Evolutionary conservation across 2,797 vertebrate genomes (phyloP), one percentile per base, ranked within the genome.

Genomic region (Enteromius paludinosus): DNA sequence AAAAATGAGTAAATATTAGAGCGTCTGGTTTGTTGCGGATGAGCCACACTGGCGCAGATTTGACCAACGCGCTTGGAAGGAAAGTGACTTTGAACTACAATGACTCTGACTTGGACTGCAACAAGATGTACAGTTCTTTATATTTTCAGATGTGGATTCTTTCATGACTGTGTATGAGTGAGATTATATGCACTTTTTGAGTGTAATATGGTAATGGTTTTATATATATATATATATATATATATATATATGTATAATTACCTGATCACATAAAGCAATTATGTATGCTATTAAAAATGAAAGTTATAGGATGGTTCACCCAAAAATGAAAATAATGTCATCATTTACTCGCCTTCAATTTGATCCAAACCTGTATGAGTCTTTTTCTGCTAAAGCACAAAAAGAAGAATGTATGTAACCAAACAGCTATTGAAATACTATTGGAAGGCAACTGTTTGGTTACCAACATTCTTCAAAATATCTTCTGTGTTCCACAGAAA

Each of bases 71-170:
- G 52, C 20, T 25, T 84, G 35, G 79, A 81, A 64, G 73, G 54
- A 71, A 70, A 38, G 33, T 52, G 56, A 80, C 86, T 74, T 47
- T 81, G 43, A 78, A 74, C 28, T 56, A 38, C 66, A 70, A 52
- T 71, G 45, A 71, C 25, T 71, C 23, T 70, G 72, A 71, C 41
- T 23, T 69, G 49, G 64, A 74, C 23, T 61, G 33, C 52, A 15
- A 73, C 61, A 38, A 70, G 17, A 68, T 72, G 65, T 81, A 65
- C 84, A 85, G 66, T 43, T 79, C 54, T 70, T 85, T 1, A 9
- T 52, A 33, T 80, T 80, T 47, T 59, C 23, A 56, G 49, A 79
- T 52, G 47, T 47, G 41, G n/a, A 85, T 45, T 56, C 41, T 28
- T 75, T 66, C 17, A 54, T 41, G 43, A 62, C 41, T 49, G 28